Percentiles rank a stretch among this genome's conserved stretches.
phyloP scores from a whole-genome alignment of 2,113 vertebrate species.

The Phocoena sinus region DNA sequence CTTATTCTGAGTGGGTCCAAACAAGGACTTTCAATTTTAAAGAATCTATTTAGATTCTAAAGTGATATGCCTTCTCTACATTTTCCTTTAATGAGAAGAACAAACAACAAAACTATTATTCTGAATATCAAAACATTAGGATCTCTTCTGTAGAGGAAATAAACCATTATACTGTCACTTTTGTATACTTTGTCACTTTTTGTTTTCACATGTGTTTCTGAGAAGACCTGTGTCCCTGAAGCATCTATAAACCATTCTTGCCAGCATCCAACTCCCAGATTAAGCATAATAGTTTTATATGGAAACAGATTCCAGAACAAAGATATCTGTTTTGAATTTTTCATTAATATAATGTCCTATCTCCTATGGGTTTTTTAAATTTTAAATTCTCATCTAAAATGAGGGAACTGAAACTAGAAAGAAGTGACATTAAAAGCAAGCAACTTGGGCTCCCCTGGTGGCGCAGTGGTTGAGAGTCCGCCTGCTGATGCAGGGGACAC shows the following conservation, averaged over 20 bases:
- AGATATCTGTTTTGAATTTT: neutral
- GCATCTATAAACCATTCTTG: neutral
- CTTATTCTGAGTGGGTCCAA: neutral
- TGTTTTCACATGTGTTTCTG: neutral
- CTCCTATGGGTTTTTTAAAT: neutral
- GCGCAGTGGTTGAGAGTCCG: too few relatives aligned
- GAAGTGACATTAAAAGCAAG: neutral
- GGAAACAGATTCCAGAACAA: slow-evolving; percentile 8
- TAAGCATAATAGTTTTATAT: neutral
- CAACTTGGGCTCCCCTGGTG: neutral
- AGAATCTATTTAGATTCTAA: neutral
- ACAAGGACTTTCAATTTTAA: neutral
- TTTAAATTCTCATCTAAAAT: neutral
- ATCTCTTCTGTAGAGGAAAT: neutral
- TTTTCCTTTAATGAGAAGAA: neutral
- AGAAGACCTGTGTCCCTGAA: neutral
- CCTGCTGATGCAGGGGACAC: too few relatives aligned
- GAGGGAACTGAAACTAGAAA: neutral
- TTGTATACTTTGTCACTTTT: neutral
- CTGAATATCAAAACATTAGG: neutral
- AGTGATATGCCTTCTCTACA: neutral
- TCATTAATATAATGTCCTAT: neutral
- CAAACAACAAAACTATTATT: neutral
- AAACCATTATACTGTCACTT: neutral
- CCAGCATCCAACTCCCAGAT: neutral